Evolutionary conservation across 2,888 invertebrate genomes (phyloP).

Genomic region (Boloria selene): DNA sequence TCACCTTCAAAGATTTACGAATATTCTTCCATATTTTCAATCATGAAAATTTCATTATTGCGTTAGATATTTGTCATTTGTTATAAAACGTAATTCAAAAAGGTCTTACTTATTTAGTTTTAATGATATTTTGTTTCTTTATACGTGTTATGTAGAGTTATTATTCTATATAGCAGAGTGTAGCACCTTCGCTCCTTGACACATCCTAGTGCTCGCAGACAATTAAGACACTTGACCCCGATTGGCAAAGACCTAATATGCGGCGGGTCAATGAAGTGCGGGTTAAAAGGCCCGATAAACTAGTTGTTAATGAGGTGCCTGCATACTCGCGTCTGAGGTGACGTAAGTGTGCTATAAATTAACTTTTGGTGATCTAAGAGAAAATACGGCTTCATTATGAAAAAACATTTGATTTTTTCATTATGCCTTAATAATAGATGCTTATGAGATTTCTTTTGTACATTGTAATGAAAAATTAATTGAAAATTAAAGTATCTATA

Average conservation of each 20-base stretch:
- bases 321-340: constrained; percentile 24
- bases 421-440: too few species aligned
- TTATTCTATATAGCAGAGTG: constrained; percentile 9
- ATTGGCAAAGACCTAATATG: constrained; percentile 53
- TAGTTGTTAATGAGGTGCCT: constrained; percentile 31
- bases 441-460: too few species aligned
- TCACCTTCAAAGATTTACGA: too few species aligned
- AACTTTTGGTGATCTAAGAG: neutral
- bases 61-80: too few species aligned
- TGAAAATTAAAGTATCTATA: too few species aligned
- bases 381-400: neutral
- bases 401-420: too few species aligned
- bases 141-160: neutral
- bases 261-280: constrained; percentile 56
- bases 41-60: too few species aligned
- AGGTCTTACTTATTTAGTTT: too few species aligned
- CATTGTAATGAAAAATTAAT: too few species aligned
- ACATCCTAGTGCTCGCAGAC: constrained; percentile 49
- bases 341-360: constrained; percentile 1
- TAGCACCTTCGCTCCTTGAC: constrained; percentile 34
- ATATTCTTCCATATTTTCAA: too few species aligned
- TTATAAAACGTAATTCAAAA: too few species aligned
- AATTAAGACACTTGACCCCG: constrained; percentile 73
- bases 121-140: too few species aligned
- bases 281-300: constrained; percentile 52